Base-by-base conservation (phyloP, 2,797 vertebrate species). In the Labroides dimidiatus region DNA sequence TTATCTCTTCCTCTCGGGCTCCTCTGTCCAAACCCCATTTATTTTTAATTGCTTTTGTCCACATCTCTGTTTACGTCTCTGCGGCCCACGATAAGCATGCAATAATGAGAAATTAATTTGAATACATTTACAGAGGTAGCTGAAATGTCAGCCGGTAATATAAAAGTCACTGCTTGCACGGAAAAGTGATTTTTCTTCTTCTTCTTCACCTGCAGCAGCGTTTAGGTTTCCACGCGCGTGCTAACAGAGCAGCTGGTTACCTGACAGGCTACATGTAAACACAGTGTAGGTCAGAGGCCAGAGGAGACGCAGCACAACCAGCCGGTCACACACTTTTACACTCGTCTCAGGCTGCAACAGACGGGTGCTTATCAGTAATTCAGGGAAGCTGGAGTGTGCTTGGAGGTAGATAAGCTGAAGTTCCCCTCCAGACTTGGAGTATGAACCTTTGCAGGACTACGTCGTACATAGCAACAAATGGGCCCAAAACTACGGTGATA, bases 21-120 rank as follows among this genome's bases (percentile, higher is more conserved):
- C 73, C 72, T 80, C 75, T 58, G 64, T 78, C 82, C 86, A 85
- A 84, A 80, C 73, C 19, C 79, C 78, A 75, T 89, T 91, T 89
- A 75, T 81, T 87, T 90, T 89, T 91, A 92, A 92, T 91, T 92
- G 85, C 81, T 87, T 93, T 82, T 77, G 82, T 85, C 75, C 58
- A 15, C 76, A 81, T 89, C 86, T 88, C 85, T 90, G 87, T 91
- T 90, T 90, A 86, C 59, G 75, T 89, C 81, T 85, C 79, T 85
- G 82, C 50, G 42, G 71, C 77, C 58, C 45, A 58, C 20, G 84
- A 92, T 91, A 92, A 90, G 85, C 54, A 0, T 21, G 64, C 66
- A 80, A 80, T 85, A 91, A 89, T 84, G 73, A 82, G 68, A 82
- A 88, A 88, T 90, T 85, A 84, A 93, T 91, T 82, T 88, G 85